Evolutionary conservation across 1,140 invertebrate species (phyloP).

Genomic region (Cecropterus lyciades): DNA sequence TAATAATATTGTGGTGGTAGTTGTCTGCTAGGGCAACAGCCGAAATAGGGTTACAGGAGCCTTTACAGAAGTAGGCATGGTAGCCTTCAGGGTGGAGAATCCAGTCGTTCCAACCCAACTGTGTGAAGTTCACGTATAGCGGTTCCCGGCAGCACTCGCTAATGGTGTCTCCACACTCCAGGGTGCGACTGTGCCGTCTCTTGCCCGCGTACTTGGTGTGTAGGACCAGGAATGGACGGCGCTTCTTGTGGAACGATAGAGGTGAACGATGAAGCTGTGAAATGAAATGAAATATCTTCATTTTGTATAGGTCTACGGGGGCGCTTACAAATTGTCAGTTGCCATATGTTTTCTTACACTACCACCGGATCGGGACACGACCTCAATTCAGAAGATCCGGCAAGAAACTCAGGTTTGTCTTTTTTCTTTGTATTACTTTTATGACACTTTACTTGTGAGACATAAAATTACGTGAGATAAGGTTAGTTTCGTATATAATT

Average conservation of each 20-base stretch:
- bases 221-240: slow-evolving; percentile 90
- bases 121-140: slow-evolving; percentile 91
- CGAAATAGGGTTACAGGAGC: slow-evolving; percentile 89
- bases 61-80: slow-evolving; percentile 93
- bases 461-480: too few relatives aligned
- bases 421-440: too few relatives aligned
- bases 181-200: slow-evolving; percentile 86
- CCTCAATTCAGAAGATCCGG: too few relatives aligned
- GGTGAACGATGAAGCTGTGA: slow-evolving; percentile 84
- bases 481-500: too few relatives aligned
- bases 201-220: slow-evolving; percentile 87
- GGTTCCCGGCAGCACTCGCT: slow-evolving; percentile 93
- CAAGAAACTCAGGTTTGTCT: too few relatives aligned
- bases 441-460: too few relatives aligned
- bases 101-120: slow-evolving; percentile 95
- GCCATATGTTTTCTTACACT: too few relatives aligned
- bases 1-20: slow-evolving; percentile 89
- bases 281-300: too few relatives aligned
- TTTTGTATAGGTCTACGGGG: too few relatives aligned
- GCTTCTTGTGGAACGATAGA: slow-evolving; percentile 86
- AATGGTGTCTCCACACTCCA: slow-evolving; percentile 88
- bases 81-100: slow-evolving; percentile 92
- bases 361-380: too few relatives aligned
- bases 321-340: too few relatives aligned
- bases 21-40: slow-evolving; percentile 87